Percentiles rank a stretch among this genome's conserved stretches.
These are phyloP conservation scores for Sylvietta virens DNA, from an alignment of 2,113 vertebrate species.

Conservation along the genomic window DNA sequence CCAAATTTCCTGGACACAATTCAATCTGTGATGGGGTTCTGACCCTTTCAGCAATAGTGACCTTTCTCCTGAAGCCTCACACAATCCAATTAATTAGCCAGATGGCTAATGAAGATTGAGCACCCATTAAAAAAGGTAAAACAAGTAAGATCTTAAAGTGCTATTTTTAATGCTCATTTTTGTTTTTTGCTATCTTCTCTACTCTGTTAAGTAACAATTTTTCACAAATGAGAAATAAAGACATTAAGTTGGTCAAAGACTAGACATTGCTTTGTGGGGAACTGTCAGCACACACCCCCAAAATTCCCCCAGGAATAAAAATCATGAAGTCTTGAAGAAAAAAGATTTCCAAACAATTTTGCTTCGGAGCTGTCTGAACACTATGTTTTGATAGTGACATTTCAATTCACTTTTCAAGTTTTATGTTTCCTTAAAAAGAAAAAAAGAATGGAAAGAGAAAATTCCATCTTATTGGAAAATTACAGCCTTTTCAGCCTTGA, in stretches of 20 bases:
- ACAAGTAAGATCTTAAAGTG: neutral
- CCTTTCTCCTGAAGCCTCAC: neutral
- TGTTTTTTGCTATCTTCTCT: neutral
- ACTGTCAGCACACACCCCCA: accelerated
- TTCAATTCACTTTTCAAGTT: neutral
- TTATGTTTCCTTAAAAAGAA: neutral
- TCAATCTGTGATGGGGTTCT: neutral
- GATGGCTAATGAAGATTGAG: neutral
- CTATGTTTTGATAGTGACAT: neutral
- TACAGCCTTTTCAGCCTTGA: neutral
- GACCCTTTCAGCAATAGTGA: neutral
- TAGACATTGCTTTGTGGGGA: neutral
- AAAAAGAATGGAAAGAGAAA: neutral
- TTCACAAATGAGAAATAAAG: neutral
- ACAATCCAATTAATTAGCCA: neutral
- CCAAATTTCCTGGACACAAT: neutral
- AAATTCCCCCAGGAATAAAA: neutral
- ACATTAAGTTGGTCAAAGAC: neutral
- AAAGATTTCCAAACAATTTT: neutral
- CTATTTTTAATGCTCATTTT: neutral
- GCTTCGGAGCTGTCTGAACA: neutral
- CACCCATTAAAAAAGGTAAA: neutral
- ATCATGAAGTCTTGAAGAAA: neutral
- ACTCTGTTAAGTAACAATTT: neutral
- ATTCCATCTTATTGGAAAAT: neutral